phyloP scores from a whole-genome alignment of 2,888 invertebrate species.

The Antheraea assamensis region DNA sequence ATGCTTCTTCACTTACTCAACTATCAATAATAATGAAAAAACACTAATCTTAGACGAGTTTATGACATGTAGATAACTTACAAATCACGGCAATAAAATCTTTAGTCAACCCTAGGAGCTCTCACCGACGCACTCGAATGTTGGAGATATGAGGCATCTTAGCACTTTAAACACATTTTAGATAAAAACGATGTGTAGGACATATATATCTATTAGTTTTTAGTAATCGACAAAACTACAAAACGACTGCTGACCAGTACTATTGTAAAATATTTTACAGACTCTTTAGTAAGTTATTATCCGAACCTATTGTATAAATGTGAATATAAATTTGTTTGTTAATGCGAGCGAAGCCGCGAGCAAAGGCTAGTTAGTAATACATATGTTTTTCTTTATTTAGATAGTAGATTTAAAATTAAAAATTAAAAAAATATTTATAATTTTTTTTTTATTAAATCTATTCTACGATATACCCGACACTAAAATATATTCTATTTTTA shows the following conservation, averaged over 20 bases:
- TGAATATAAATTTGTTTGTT: too few relatives aligned
- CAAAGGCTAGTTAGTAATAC: too few relatives aligned
- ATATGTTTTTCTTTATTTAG: too few relatives aligned
- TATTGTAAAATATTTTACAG: neutral
- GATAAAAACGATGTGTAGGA: slow-evolving; percentile 63
- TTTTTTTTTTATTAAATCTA: too few relatives aligned
- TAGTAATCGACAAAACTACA: slow-evolving; percentile 75
- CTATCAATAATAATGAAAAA: slow-evolving; percentile 57
- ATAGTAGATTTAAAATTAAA: too few relatives aligned
- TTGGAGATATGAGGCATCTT: slow-evolving; percentile 55
- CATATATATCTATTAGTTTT: slow-evolving; percentile 59
- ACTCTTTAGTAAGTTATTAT: neutral
- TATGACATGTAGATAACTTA: slow-evolving; percentile 60
- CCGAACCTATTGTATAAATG: too few relatives aligned
- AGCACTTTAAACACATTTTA: slow-evolving; percentile 73
- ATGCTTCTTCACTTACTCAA: slow-evolving; percentile 16
- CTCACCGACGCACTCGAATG: slow-evolving; percentile 35
- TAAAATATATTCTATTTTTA: neutral
- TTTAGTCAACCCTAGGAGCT: slow-evolving; percentile 24
- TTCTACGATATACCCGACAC: too few relatives aligned
- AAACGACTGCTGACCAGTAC: slow-evolving; percentile 64
- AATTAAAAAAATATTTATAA: too few relatives aligned
- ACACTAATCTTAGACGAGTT: slow-evolving; percentile 62
- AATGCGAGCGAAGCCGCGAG: too few relatives aligned
- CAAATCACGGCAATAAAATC: slow-evolving; percentile 69